phyloP scores from a whole-genome alignment of 2,888 invertebrate genomes.

The Ormia ochracea region DNA sequence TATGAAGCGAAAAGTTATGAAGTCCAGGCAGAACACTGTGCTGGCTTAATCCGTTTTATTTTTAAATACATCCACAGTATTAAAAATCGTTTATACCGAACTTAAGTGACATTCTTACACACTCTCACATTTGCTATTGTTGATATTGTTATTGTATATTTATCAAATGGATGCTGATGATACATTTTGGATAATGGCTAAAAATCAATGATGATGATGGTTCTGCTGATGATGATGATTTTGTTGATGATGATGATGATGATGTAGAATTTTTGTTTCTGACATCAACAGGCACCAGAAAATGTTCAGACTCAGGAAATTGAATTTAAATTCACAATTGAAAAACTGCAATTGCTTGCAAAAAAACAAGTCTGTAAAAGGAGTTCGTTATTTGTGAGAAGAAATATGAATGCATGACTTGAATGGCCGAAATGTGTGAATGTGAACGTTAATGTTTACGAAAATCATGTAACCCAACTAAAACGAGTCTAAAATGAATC shows the following conservation, averaged over 20 bases:
- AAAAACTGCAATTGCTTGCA: conserved; percentile 62
- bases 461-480: conserved; percentile 39
- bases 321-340: conserved; percentile 72
- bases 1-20: not conserved
- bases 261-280: too few species aligned
- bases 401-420: conserved; percentile 33
- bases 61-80: not conserved
- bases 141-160: conserved; percentile 28
- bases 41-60: not conserved
- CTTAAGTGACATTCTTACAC: conserved; percentile 61
- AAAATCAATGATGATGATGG: conserved; percentile 55
- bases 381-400: conserved; percentile 71
- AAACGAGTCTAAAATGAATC: conserved; percentile 1
- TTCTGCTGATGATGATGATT: conserved; percentile 6
- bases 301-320: conserved; percentile 68
- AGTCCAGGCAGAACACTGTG: conserved; percentile 8
- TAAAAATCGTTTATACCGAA: conserved; percentile 36
- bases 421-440: conserved; percentile 18
- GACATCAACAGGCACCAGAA: not conserved
- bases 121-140: conserved; percentile 49
- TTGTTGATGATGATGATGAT: not conserved
- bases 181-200: conserved; percentile 51
- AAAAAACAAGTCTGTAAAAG: conserved; percentile 67
- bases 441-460: conserved; percentile 25
- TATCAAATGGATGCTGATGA: conserved; percentile 16